Evolutionary conservation across 2,797 vertebrate species (phyloP), one percentile per base, ranked within the genome.

Genomic region (Gouania willdenowi): DNA sequence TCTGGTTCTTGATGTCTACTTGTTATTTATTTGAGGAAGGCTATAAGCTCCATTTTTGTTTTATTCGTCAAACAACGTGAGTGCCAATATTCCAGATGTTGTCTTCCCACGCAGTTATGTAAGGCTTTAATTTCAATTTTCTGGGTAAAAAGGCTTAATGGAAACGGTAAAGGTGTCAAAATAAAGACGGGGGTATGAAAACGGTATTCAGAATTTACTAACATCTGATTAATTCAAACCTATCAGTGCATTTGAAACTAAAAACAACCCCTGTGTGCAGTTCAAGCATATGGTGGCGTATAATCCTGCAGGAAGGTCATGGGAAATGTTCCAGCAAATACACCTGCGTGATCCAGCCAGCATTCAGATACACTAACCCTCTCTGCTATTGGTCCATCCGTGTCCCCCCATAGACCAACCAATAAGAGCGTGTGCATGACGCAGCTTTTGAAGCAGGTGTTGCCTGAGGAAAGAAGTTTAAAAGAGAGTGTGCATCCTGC

Each of bases 391-490:
- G 83, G 79, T 42, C 45, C 31, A 4, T 27, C 11, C 30, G 9
- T 4, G 13, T 32, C 50, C 23, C 11, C 6, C 1, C 5, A 2
- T n/a, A 1, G n/a, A 5, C 11, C 21, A 36, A 51, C 81, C 80
- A 83, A 79, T 84, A 4, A 58, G 25, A 54, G 26, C 5, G 29
- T 8, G 29, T 15, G 35, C 47, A 29, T 15, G 35, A 47, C 50
- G 18, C 17, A 19, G 11, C 22, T 26, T 56, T 50, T 10, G 6
- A 48, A 34, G 41, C 4, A 37, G 54, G 61, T 36, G 46, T 51
- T 55, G 66, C 70, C 56, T 34, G 46, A 15, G 40, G 68, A 45
- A 28, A 28, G 65, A 51, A 26, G 64, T 82, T 84, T 87, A 87
- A 87, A 86, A 81, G 73, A 67, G 48, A 38, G 26, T 7, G 17